Evolutionary conservation across 2,113 vertebrate genomes (phyloP), one percentile per base, ranked within the genome.

Genomic region (Polypterus senegalus): DNA sequence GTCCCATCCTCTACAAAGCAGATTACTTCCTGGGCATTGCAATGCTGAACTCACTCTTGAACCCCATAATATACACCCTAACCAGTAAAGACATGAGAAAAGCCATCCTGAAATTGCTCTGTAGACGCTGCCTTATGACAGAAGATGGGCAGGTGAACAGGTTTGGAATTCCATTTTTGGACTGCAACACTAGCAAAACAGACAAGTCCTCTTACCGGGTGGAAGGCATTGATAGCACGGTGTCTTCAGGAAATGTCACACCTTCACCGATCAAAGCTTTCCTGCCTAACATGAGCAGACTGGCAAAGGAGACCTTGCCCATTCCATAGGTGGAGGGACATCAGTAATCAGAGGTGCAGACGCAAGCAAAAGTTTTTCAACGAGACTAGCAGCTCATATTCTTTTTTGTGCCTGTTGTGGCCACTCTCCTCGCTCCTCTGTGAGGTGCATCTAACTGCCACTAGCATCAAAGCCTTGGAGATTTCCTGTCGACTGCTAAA

Each of bases 31-130:
- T 94, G 74, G 91, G 85, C 5, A 72, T 94, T 46, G 92, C 93
- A 43, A 89, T 95, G 86, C 67, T 92, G 61, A 95, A 94, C 72
- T 95, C 93, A 1, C 73, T 93, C 0, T 79, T 95, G 1, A 96
- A 96, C 66, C 93, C 93, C 9, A 86, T 94, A 70, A 92, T 96
- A 76, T 96, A 95, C 81, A 93, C 93, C 0, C 78, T 93, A 65
- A 94, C 91, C 74, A 93, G 87, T 77, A 83, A 80, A 46, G 91
- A 94, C 80, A 89, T 96, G 82, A 77, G 91, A 56, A 74, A 74
- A 5, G 90, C 85, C 53, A 91, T 96, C 59, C 63, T 92, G 51
- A 64, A 75, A 48, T 80, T 94, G n/a, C 58, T 92, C 7, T 91
- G 88, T 72, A 77, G 79, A 46, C 76, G 65, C 55, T 88, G 88